A percentile compares a stretch with the other conserved stretches of the same genome.
Evolutionary conservation across 2,888 invertebrate species (phyloP).

Genomic region (Leucophenga maculata): DNA sequence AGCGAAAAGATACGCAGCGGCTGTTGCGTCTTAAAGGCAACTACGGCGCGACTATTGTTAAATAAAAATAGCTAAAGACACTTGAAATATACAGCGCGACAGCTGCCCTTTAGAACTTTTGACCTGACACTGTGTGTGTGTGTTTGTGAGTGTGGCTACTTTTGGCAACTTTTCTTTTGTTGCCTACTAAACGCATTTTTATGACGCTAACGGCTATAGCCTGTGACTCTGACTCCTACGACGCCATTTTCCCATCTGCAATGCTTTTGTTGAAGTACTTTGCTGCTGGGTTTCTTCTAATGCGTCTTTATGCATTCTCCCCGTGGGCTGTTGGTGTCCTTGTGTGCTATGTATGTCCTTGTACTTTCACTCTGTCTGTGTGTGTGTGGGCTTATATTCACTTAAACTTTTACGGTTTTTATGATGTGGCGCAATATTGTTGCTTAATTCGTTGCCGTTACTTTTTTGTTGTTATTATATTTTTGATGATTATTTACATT

Average conservation of each 20-base stretch:
- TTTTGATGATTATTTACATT: neutral
- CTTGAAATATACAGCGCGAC: neutral
- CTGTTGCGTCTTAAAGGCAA: too few relatives aligned
- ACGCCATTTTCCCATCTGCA: neutral
- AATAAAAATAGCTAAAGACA: too few relatives aligned
- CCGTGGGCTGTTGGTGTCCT: constrained; percentile 4
- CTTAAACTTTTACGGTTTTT: constrained; percentile 22
- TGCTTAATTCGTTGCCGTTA: constrained; percentile 12
- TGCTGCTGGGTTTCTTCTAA: neutral
- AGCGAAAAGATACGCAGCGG: too few relatives aligned
- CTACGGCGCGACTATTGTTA: too few relatives aligned
- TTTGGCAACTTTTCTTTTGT: neutral
- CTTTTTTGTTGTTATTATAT: constrained; percentile 9
- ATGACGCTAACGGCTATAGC: neutral
- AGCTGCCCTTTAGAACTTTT: neutral
- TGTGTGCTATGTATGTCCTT: neutral
- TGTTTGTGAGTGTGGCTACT: neutral
- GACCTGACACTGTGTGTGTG: too few relatives aligned
- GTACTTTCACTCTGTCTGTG: neutral
- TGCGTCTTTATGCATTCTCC: constrained; percentile 17
- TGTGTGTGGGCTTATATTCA: constrained; percentile 13
- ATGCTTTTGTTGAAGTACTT: neutral
- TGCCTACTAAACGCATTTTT: constrained; percentile 12
- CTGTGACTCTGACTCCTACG: neutral
- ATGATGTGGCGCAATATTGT: constrained; percentile 21